These are phyloP conservation scores for Tenthredo distinguenda DNA, from an alignment of 2,888 invertebrate species.

Conservation along the genomic window DNA sequence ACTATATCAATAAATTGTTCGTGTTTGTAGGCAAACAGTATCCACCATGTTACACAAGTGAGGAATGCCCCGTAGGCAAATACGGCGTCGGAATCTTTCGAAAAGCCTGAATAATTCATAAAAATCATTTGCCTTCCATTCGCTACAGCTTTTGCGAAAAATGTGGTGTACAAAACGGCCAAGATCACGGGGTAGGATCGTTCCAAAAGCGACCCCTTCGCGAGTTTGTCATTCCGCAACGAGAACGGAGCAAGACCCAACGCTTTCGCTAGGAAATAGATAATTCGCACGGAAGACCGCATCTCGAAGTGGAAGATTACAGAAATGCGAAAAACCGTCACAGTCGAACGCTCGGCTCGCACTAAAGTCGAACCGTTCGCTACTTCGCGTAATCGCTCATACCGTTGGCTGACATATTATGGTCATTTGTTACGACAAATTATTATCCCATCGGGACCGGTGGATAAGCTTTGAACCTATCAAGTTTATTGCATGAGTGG, in stretches of 20 bases:
- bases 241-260: slow-evolving; percentile 31
- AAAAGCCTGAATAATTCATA: background rate
- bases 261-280: background rate
- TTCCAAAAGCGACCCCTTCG: background rate
- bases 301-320: background rate
- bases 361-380: background rate
- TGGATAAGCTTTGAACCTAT: background rate
- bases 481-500: background rate
- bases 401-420: background rate
- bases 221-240: background rate
- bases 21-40: slow-evolving; percentile 5
- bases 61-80: background rate
- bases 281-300: background rate
- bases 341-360: background rate
- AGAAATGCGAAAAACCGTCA: background rate
- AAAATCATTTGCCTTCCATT: background rate
- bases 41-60: slow-evolving; percentile 13
- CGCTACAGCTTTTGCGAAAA: background rate
- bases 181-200: background rate
- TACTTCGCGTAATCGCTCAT: no score
- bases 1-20: background rate
- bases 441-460: background rate
- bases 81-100: background rate
- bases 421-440: background rate
- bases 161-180: background rate